Conservation (phyloP, 2,797 vertebrate species). For the Rhabdophis nuchalis region DNA sequence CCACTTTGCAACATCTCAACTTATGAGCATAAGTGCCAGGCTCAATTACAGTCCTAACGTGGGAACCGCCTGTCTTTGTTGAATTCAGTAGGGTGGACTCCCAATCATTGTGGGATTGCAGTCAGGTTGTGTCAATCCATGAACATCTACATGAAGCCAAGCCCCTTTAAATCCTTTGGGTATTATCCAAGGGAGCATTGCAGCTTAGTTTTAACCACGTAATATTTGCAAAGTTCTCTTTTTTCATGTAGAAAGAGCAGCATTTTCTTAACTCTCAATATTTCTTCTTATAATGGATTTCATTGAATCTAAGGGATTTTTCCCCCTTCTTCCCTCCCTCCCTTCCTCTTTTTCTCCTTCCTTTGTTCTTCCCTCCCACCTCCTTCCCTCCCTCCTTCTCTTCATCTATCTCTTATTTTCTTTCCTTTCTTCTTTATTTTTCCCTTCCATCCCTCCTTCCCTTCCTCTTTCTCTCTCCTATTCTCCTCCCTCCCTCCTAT, state of each 20-base stretch:
- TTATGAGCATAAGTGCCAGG: neutral
- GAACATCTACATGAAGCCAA: neutral
- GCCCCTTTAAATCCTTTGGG: neutral
- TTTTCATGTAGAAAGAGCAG: neutral
- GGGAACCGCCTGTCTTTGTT: neutral
- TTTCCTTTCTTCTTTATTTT: too few relatives aligned
- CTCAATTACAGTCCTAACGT: neutral
- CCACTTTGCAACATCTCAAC: neutral
- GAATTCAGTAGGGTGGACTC: neutral
- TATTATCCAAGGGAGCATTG: neutral
- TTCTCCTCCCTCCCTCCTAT: too few relatives aligned
- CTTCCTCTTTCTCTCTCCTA: too few relatives aligned
- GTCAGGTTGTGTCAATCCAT: neutral
- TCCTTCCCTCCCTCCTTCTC: too few relatives aligned
- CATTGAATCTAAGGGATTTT: neutral
- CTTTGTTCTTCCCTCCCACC: too few relatives aligned
- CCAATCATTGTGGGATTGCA: neutral
- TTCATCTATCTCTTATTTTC: too few relatives aligned
- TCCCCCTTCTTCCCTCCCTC: neutral
- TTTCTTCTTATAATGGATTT: neutral
- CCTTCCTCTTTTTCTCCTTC: rapidly evolving
- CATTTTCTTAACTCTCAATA: neutral
- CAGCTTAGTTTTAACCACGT: neutral
- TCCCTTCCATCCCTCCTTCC: too few relatives aligned
- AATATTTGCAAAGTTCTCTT: neutral